Conservation (phyloP, 2,113 vertebrate genomes). For the Centropristis striata region DNA sequence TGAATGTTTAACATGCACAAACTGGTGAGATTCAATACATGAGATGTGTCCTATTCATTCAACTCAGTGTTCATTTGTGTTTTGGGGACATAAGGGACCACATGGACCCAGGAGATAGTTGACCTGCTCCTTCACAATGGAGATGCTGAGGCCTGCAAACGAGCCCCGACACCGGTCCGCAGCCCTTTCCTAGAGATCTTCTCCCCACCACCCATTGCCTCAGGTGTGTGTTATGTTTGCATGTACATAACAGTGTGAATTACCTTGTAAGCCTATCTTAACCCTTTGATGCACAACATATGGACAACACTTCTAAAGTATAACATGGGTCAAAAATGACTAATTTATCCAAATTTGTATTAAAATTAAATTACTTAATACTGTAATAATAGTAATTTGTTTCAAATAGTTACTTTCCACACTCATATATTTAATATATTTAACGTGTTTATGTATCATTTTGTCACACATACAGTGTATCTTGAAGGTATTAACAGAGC, state of each 20-base stretch:
- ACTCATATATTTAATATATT: too few relatives aligned
- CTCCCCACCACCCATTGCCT: constrained; percentile 80
- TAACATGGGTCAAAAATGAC: too few relatives aligned
- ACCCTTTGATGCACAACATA: too few relatives aligned
- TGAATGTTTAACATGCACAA: too few relatives aligned
- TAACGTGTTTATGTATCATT: too few relatives aligned
- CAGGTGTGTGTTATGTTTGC: constrained; percentile 67
- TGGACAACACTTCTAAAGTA: too few relatives aligned
- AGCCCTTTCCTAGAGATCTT: constrained; percentile 86
- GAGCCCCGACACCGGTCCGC: constrained; percentile 79
- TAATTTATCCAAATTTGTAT: too few relatives aligned
- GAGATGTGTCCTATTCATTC: neutral
- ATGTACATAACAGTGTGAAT: neutral
- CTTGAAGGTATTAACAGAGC: too few relatives aligned
- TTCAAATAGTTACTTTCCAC: too few relatives aligned
- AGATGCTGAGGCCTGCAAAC: constrained; percentile 79
- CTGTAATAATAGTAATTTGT: too few relatives aligned
- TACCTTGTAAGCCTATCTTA: neutral
- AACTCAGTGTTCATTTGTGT: constrained; percentile 7
- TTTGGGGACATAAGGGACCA: constrained; percentile 83
- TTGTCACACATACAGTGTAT: too few relatives aligned
- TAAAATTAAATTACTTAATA: too few relatives aligned
- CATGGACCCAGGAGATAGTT: constrained; percentile 90
- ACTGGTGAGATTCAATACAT: neutral
- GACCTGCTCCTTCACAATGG: constrained; percentile 85